Conservation (phyloP, 2,113 vertebrate species). For the Malurus elegans region DNA sequence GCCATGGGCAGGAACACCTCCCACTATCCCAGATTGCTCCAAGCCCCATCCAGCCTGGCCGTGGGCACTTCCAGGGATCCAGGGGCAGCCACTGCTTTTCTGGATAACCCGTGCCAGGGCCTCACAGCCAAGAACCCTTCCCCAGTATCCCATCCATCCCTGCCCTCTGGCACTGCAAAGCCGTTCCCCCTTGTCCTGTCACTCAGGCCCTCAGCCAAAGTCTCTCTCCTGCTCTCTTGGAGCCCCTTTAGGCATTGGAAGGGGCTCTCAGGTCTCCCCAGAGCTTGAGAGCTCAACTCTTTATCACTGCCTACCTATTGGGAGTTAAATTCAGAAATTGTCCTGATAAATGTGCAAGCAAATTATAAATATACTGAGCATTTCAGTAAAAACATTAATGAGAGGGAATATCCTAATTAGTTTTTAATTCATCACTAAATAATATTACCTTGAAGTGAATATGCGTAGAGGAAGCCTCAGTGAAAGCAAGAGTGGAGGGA, state of each 20-base stretch:
- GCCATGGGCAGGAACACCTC: background rate
- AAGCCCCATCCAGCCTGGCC: background rate
- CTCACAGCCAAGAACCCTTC: background rate
- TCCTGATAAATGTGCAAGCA: background rate
- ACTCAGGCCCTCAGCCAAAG: accelerated
- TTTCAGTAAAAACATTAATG: background rate
- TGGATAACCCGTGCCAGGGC: background rate
- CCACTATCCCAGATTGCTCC: background rate
- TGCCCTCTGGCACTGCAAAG: background rate
- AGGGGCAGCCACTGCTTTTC: background rate
- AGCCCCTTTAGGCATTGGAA: background rate
- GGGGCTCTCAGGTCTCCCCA: background rate
- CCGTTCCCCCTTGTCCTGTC: background rate
- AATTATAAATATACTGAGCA: background rate
- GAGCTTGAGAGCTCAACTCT: background rate
- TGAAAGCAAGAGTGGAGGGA: background rate
- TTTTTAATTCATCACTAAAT: background rate
- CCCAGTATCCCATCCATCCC: accelerated
- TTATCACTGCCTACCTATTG: background rate
- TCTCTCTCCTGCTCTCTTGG: background rate
- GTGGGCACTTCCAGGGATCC: background rate
- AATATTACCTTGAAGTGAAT: background rate
- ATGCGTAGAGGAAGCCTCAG: background rate
- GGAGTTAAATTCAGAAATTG: background rate
- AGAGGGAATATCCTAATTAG: background rate